Evolutionary conservation across 1,140 invertebrate genomes (phyloP).

Genomic region (Popillia japonica): DNA sequence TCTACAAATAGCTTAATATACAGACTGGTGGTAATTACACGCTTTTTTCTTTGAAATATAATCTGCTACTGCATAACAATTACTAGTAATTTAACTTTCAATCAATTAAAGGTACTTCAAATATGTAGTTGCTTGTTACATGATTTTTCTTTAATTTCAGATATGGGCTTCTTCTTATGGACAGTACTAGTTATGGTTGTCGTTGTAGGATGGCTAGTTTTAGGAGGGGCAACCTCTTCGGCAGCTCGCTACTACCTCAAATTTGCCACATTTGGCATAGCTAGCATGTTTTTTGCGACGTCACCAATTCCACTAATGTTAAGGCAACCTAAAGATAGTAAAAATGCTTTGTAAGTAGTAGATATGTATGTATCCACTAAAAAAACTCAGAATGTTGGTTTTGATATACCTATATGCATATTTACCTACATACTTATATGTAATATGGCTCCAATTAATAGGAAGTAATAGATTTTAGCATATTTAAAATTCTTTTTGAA

Average conservation of each 20-base stretch:
- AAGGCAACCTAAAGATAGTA: slow-evolving; percentile 71
- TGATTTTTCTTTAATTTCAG: slow-evolving; percentile 35
- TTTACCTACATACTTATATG: too few species aligned
- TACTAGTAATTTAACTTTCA: too few species aligned
- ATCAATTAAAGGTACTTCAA: neutral
- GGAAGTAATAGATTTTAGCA: too few species aligned
- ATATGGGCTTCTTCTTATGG: slow-evolving; percentile 51
- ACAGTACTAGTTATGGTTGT: slow-evolving; percentile 56
- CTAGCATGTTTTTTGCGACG: slow-evolving; percentile 67
- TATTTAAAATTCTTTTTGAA: too few species aligned
- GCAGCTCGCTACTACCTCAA: slow-evolving; percentile 67
- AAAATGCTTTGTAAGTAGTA: slow-evolving; percentile 79
- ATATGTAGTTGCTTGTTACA: neutral
- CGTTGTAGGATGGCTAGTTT: slow-evolving; percentile 54
- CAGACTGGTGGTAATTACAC: too few species aligned
- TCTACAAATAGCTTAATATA: too few species aligned
- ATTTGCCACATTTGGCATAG: slow-evolving; percentile 67
- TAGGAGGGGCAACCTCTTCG: slow-evolving; percentile 63
- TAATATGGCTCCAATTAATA: too few species aligned
- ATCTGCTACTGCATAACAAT: too few species aligned
- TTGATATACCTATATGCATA: too few species aligned
- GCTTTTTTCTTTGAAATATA: too few species aligned
- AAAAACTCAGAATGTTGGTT: too few species aligned
- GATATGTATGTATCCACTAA: neutral
- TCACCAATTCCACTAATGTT: slow-evolving; percentile 78